Conservation (phyloP, 2,797 vertebrate genomes). For the Ciconia nigra region DNA sequence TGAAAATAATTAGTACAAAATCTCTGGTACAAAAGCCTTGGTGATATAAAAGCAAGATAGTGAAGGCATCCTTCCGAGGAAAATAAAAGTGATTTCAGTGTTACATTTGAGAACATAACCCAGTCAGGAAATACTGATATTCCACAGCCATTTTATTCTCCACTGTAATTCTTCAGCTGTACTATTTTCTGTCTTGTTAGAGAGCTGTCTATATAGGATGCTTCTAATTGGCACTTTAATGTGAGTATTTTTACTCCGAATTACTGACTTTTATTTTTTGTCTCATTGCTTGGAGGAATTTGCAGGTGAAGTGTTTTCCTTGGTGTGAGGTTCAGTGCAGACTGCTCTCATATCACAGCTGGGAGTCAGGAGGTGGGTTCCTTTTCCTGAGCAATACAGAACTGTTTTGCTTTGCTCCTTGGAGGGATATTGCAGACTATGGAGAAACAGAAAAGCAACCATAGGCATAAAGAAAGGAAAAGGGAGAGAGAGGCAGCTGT, state of each 20-base stretch:
- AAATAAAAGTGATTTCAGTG: neutral
- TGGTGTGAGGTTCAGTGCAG: neutral
- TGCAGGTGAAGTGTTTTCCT: neutral
- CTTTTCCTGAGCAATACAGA: neutral
- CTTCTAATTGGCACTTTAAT: neutral
- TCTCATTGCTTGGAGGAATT: neutral
- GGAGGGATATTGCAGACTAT: neutral
- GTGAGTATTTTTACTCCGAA: neutral
- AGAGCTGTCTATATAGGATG: neutral
- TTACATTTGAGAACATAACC: neutral
- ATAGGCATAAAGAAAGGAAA: neutral
- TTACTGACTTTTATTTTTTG: neutral
- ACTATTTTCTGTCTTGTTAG: neutral
- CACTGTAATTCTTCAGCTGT: neutral
- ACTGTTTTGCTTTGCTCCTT: neutral
- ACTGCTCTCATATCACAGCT: neutral
- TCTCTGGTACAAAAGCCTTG: neutral
- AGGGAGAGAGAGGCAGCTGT: neutral
- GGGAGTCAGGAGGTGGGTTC: neutral
- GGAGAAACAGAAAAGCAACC: neutral
- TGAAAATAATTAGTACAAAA: neutral
- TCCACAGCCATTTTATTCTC: neutral
- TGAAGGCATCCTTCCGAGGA: neutral
- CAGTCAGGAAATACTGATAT: neutral
- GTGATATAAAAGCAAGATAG: neutral